Evolutionary conservation across 2,888 invertebrate genomes (phyloP), one percentile per base, ranked within the genome.

Genomic region (Dryadula phaetusa): DNA sequence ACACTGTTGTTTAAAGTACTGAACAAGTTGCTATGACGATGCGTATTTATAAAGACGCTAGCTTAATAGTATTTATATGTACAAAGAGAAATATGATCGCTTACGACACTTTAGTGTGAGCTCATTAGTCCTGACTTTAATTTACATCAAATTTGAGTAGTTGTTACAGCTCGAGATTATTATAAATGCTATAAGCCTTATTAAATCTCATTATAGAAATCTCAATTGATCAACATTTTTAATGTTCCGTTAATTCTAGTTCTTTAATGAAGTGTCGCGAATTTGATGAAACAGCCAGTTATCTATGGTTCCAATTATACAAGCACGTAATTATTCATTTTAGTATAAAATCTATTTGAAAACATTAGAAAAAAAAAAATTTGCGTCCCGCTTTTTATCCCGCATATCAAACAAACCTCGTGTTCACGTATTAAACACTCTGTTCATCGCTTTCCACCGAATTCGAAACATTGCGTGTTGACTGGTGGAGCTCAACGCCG

Each of bases 261-360:
- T 67, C 42, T 25, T 34, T 56, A 67, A 70, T 67, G 67, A 47
- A 14, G 67, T 62, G 52, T 16, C 10, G 20, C 60, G 56, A 46
- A 54, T 54, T 37, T 56, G 68, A 56, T 64, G 67, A 62, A 56
- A 62, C 58, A 47, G 61, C 28, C n/a, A 14, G 63, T 67, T 67
- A 70, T 67, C 49, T 60, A 64, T 67, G 47, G 54, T 67, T 44
- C 53, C 42, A 44, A 67, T 67, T 64, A 64, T 22, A 25, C 32
- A 34, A 34, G 64, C n/a, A 32, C 34, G 22, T 32, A 60, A 70
- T 67, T 70, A 34, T 47, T 56, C 32, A 20, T 40, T 20, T 22
- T 14, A n/a, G 3, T 37, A n/a, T 44, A 49, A 12, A 14, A 28
- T 12, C 49, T 7, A 18, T 54, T 54, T 37, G 20, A 22, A 40